Base-by-base conservation (phyloP, 1,140 invertebrate species). In the Drosophila ogumai region DNA sequence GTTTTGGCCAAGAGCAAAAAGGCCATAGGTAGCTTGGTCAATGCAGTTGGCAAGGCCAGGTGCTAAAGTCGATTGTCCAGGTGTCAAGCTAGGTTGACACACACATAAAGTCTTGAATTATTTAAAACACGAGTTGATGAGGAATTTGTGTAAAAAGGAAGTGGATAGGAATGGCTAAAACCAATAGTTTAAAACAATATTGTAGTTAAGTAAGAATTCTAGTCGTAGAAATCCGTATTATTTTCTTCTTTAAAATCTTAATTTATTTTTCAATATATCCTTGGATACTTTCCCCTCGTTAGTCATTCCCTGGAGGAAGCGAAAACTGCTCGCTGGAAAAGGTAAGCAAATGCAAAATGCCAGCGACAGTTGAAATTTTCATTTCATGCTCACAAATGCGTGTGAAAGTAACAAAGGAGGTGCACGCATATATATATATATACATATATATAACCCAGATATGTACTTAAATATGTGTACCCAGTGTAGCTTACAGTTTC, bases 381-480 rank as follows among this genome's bases (percentile, higher is more conserved):
- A 61, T 78, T 79, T 73, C 64, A 75, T 71, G 52, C 77, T 67
- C 46, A 59, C 57, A 77, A 81, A 46, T 68, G 44, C 59, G 63
- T 63, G 59, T 82, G 36, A 61, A 78, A 69, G 47, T 75, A 75
- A 63, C 69, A 75, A 78, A 69, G 44, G 36, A 43, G 49, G 57
- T 15, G 43, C 49, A 44, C 38, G 54, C 55, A 75, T 31, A n/a
- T 3, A 9, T n/a, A 28, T 5, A 55, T 43, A 49, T 19, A 46
- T 13, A 6, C 17, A 43, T 43, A 6, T 47, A 28, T 47, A 28
- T 47, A 49, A 31, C 61, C 32, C 44, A 28, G 19, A 40, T 52
- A 38, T 60, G 36, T 40, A 41, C 44, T 34, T 59, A 43, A 28
- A 34, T 52, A 32, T 67, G 40, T 44, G 38, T 44, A 50, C 63